Conservation (phyloP, 2,888 invertebrate species). For the Dysmachus trigonus region DNA sequence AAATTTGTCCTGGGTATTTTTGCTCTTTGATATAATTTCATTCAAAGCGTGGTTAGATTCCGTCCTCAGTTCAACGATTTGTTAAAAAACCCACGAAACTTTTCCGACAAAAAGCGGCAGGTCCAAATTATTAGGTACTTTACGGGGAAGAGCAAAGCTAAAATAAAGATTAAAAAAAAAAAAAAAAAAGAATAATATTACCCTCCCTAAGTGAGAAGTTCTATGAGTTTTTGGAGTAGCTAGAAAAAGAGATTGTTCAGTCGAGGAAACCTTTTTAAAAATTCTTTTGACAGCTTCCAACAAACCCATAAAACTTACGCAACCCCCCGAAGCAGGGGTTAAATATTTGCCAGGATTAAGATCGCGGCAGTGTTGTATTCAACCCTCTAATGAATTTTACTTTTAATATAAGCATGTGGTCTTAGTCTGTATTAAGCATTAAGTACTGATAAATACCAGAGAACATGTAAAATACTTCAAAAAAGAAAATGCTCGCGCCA, state of each 20-base stretch:
- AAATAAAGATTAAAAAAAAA: too few species aligned
- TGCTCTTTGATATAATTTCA: background rate
- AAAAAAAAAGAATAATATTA: background rate
- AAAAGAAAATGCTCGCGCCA: background rate
- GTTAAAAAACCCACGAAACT: conserved; percentile 14
- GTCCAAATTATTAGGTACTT: background rate
- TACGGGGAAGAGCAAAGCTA: background rate
- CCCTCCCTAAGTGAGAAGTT: background rate
- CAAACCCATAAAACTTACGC: background rate
- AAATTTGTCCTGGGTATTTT: background rate
- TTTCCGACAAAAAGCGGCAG: background rate
- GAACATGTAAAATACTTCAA: background rate
- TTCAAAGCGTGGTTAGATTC: background rate
- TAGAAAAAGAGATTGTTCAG: background rate
- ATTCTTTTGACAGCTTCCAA: background rate
- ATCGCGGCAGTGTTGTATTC: background rate
- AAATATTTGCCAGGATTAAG: background rate
- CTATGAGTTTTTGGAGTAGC: background rate
- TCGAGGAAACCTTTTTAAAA: background rate
- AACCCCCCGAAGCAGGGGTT: background rate
- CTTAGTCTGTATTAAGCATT: background rate
- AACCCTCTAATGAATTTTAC: background rate
- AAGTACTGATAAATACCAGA: background rate
- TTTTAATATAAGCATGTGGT: background rate
- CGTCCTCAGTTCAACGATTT: conserved; percentile 6